Evolutionary conservation across 2,888 invertebrate species (phyloP).

Genomic region (Drosophila falleni): DNA sequence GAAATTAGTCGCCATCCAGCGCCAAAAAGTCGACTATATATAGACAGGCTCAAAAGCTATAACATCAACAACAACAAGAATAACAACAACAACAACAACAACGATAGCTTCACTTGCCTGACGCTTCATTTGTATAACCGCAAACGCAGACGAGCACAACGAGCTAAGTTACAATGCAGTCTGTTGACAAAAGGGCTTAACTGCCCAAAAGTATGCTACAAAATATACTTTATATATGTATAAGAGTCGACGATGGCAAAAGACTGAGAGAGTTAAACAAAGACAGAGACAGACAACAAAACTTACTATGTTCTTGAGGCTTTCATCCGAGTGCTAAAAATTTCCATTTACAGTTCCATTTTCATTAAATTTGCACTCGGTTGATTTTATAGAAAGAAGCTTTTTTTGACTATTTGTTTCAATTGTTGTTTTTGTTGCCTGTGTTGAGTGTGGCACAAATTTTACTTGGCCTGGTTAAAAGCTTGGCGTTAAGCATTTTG

Average conservation of each 20-base stretch:
- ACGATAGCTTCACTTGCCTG: conserved; percentile 8
- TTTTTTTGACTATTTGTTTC: conserved; percentile 15
- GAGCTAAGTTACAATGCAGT: conserved; percentile 40
- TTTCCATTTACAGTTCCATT: conserved; percentile 56
- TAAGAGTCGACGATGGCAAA: background rate
- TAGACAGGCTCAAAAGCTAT: conserved; percentile 44
- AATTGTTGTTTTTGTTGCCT: conserved; percentile 27
- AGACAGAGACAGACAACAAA: conserved; percentile 14
- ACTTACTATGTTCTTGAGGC: conserved; percentile 21
- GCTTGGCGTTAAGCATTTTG: conserved; percentile 61
- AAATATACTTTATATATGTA: conserved; percentile 39
- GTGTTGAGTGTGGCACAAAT: conserved; percentile 2
- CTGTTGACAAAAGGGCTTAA: conserved; percentile 72
- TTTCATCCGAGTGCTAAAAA: conserved; percentile 15
- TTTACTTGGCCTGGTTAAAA: conserved; percentile 30
- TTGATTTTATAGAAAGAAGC: conserved; percentile 45
- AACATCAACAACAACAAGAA: conserved; percentile 25
- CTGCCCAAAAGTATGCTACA: conserved; percentile 57
- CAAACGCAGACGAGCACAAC: conserved; percentile 43
- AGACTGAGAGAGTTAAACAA: background rate
- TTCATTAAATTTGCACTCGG: conserved; percentile 66
- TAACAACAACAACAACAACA: conserved; percentile 14
- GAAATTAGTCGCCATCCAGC: conserved; percentile 70
- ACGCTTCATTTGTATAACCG: conserved; percentile 20
- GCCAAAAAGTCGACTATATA: conserved; percentile 70